Conservation (phyloP, 2,888 invertebrate species). For the Kryphioiulus occultus region DNA sequence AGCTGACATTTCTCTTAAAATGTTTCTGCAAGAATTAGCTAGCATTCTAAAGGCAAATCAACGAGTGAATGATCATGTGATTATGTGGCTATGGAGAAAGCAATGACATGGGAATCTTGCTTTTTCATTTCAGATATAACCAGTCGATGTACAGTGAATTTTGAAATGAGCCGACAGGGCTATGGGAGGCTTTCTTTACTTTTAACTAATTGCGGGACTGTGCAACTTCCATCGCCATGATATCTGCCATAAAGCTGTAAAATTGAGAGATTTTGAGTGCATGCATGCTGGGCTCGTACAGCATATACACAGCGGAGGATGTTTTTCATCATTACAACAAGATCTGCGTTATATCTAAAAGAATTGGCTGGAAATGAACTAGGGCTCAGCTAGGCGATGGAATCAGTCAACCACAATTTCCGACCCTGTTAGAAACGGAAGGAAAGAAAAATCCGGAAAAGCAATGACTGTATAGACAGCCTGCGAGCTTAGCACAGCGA, state of each 20-base stretch:
- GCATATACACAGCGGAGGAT: neutral
- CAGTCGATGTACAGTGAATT: too few relatives aligned
- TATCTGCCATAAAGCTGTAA: neutral
- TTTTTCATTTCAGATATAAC: too few relatives aligned
- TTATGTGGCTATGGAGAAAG: too few relatives aligned
- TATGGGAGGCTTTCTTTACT: too few relatives aligned
- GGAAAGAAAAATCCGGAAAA: constrained; percentile 44
- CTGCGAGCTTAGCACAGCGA: neutral
- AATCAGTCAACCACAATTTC: constrained; percentile 47
- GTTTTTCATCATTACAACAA: constrained; percentile 19
- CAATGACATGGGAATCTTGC: too few relatives aligned
- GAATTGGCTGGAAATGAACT: constrained; percentile 40
- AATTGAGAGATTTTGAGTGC: neutral
- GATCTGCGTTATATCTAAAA: constrained; percentile 33
- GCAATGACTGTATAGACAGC: constrained; percentile 31
- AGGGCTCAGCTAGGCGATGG: constrained; percentile 29
- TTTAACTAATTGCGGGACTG: neutral
- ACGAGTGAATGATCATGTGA: too few relatives aligned
- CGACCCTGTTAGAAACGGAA: constrained; percentile 45
- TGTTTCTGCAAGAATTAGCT: too few relatives aligned
- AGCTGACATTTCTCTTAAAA: too few relatives aligned
- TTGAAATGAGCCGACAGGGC: too few relatives aligned
- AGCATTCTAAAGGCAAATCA: too few relatives aligned
- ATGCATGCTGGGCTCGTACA: neutral
- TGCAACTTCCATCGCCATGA: neutral